These are phyloP conservation scores for Chelon auratus DNA, from an alignment of 2,797 vertebrate genomes.

Conservation along the genomic window DNA sequence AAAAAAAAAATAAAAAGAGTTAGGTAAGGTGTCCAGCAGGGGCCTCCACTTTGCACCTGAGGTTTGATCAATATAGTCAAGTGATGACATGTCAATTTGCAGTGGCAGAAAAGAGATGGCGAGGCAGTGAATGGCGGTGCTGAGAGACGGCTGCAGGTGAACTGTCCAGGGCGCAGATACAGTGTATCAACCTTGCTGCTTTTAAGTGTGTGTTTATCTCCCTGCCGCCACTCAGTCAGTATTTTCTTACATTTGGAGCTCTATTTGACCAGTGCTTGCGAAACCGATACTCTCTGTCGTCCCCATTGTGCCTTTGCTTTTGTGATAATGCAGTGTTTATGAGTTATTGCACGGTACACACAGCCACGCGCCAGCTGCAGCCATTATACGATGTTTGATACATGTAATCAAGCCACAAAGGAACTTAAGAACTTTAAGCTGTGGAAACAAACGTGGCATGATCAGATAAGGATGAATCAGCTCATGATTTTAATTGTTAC, in stretches of 20 bases:
- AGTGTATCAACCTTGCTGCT: conserved; percentile 83
- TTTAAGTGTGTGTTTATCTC: conserved; percentile 73
- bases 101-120: conserved; percentile 72
- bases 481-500: conserved; percentile 72
- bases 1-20: conserved; percentile 16
- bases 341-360: conserved; percentile 79
- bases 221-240: conserved; percentile 40
- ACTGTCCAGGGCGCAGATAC: conserved; percentile 82
- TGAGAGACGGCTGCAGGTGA: conserved; percentile 95
- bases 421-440: conserved; percentile 68
- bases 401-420: conserved; percentile 79
- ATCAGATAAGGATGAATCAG: conserved; percentile 66
- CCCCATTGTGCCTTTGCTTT: conserved; percentile 76
- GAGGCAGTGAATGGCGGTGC: conserved; percentile 78
- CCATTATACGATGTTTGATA: conserved; percentile 77
- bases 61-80: conserved; percentile 79
- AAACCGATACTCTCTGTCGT: conserved; percentile 73
- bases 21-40: conserved; percentile 72
- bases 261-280: conserved; percentile 76
- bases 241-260: conserved; percentile 65
- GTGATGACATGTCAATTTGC: conserved; percentile 87
- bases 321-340: conserved; percentile 70
- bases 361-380: conserved; percentile 81
- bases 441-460: conserved; percentile 66
- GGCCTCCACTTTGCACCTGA: conserved; percentile 84